Evolutionary conservation across 1,140 invertebrate genomes (phyloP).

Genomic region (Drosophila nebulosa): DNA sequence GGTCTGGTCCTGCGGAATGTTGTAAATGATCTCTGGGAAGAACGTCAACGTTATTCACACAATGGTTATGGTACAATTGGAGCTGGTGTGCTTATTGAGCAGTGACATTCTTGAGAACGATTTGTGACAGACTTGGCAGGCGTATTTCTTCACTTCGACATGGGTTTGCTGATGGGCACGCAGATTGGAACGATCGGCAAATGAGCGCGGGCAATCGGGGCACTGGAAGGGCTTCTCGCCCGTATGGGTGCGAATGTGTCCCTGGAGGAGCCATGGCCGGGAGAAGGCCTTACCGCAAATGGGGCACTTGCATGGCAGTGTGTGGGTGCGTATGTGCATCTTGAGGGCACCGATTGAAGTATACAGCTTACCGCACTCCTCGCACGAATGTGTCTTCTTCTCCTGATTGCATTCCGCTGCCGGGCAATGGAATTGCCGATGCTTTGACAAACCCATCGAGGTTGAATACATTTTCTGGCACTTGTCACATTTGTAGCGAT

Average conservation of each 20-base stretch:
- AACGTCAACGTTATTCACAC: constrained; percentile 39
- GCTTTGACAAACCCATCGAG: constrained; percentile 95
- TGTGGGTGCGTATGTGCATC: constrained; percentile 89
- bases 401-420: constrained; percentile 82
- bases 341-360: constrained; percentile 84
- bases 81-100: constrained; percentile 90
- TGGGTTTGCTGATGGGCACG: constrained; percentile 87
- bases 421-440: constrained; percentile 96
- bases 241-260: constrained; percentile 94
- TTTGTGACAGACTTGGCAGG: constrained; percentile 82
- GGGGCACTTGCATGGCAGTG: constrained; percentile 97
- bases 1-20: constrained; percentile 78
- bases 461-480: constrained; percentile 98
- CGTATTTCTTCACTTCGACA: constrained; percentile 82
- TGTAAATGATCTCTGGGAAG: not conserved
- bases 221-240: constrained; percentile 97
- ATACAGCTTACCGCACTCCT: constrained; percentile 83
- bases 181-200: constrained; percentile 94
- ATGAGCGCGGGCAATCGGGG: constrained; percentile 95
- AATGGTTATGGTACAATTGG: constrained; percentile 79
- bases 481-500: constrained; percentile 92
- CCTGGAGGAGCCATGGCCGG: constrained; percentile 96
- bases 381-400: constrained; percentile 82
- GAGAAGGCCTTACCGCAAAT: constrained; percentile 98
- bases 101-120: constrained; percentile 94